Base-by-base conservation (phyloP, 2,797 vertebrate genomes). In the Phaenicophaeus curvirostris region DNA sequence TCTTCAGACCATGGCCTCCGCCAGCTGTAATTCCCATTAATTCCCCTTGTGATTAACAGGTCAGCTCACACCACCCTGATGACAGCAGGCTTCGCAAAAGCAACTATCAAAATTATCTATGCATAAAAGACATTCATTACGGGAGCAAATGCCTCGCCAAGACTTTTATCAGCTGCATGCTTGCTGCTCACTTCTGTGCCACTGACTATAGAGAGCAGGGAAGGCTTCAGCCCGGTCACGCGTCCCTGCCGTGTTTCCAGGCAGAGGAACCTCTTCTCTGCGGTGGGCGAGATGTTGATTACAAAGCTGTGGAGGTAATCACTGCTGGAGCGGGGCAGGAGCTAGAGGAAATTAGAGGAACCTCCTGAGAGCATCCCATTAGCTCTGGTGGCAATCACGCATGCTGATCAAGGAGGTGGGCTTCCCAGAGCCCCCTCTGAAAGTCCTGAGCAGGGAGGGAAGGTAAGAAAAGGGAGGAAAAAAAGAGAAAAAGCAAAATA, bases 71-170 rank as follows among this genome's bases (percentile, higher is more conserved):
- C 94, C 90, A 93, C 93, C 90, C 78, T 50, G 79, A 73, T 72
- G 95, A 94, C 90, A 95, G 87, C 13, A 80, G 93, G 73, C 72
- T 69, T 93, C 4, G 2, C 80, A 80, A 93, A 92, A 79, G 86
- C 89, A 94, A 96, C 92, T 87, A 94, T 97, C 94, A 93, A 85
- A 97, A 96, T 97, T 96, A 96, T 93, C 94, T 96, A 79, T 81
- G 93, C 91, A 94, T 89, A 92, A 93, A 92, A 80, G 92, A 79
- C 73, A 69, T 75, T 91, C 94, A 96, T 95, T 93, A 91, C 4
- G 79, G 88, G 66, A 92, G 85, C 81, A 82, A 95, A 93, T 0
- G 44, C 75, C 93, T 94, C 10, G 15, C 91, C 91, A 71, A 62
- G 95, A 93, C 93, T 94, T 85, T 87, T 89, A 94, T 78, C 97